These are phyloP conservation scores for Bovichtus variegatus DNA, from an alignment of 2,797 vertebrate genomes.

Conservation along the genomic window DNA sequence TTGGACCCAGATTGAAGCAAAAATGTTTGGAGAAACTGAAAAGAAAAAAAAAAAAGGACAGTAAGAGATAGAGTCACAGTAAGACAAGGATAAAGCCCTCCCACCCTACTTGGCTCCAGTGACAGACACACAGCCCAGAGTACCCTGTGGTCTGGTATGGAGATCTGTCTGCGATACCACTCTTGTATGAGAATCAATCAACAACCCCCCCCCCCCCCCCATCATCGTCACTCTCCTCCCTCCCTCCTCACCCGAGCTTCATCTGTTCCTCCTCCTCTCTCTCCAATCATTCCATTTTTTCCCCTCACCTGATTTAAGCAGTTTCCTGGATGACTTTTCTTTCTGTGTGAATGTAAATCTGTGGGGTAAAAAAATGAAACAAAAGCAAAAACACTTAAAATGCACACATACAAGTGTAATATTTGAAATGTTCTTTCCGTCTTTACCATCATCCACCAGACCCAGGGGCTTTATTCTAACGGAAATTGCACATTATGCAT, in stretches of 20 bases:
- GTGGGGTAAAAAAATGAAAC: background rate
- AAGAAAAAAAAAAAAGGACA: background rate
- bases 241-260: conserved; percentile 43
- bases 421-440: background rate
- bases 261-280: conserved; percentile 48
- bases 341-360: background rate
- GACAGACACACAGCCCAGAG: conserved; percentile 66
- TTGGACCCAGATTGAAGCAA: conserved; percentile 8
- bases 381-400: background rate
- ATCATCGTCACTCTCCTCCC: conserved; percentile 68
- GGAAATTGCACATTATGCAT: background rate
- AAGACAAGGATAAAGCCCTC: conserved; percentile 49
- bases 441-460: background rate
- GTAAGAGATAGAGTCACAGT: conserved; percentile 11
- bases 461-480: background rate
- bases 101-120: conserved; percentile 57
- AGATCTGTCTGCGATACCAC: conserved; percentile 80
- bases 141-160: conserved; percentile 71
- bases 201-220: conserved; percentile 47
- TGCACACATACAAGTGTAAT: background rate
- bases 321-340: conserved; percentile 4
- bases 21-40: background rate
- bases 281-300: conserved; percentile 29
- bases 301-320: conserved; percentile 38
- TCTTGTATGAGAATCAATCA: conserved; percentile 82